phyloP scores from a whole-genome alignment of 30 jellyfish, hydroid and myxozoan species.

The Mastigias papua region DNA sequence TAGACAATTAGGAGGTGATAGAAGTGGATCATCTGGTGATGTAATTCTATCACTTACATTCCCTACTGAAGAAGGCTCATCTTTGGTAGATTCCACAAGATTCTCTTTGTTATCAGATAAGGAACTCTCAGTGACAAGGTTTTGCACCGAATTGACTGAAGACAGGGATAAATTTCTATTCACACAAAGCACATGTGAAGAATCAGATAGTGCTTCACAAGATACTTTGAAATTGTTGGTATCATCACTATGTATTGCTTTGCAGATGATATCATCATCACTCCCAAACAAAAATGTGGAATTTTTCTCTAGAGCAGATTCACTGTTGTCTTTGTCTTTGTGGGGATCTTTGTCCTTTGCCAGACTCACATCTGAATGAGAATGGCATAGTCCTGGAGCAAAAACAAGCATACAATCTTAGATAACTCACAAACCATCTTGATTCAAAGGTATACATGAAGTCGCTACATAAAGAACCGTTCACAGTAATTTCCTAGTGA shows the following conservation, averaged over 20 bases:
- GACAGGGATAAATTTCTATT: slow-evolving; percentile 2
- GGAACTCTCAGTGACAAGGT: background rate
- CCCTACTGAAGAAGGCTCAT: background rate
- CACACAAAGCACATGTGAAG: background rate
- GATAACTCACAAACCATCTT: no score
- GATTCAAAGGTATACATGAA: no score
- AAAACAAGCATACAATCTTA: background rate
- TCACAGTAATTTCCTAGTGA: no score
- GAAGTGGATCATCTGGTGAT: background rate
- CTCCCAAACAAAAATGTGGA: background rate
- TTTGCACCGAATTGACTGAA: background rate
- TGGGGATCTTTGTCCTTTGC: slow-evolving; percentile 18
- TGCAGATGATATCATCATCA: background rate
- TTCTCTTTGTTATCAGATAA: slow-evolving; percentile 31
- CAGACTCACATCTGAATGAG: slow-evolving; percentile 36
- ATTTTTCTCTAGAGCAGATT: background rate
- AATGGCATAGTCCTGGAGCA: slow-evolving; percentile 25
- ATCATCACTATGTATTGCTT: background rate
- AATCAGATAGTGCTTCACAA: background rate
- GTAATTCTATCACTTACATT: background rate
- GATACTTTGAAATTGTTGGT: background rate
- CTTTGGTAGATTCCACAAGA: background rate
- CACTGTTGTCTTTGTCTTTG: background rate
- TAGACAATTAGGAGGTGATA: background rate
- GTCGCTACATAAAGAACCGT: no score